Conservation (phyloP, 1,140 invertebrate species). For the Bemisia tabaci region DNA sequence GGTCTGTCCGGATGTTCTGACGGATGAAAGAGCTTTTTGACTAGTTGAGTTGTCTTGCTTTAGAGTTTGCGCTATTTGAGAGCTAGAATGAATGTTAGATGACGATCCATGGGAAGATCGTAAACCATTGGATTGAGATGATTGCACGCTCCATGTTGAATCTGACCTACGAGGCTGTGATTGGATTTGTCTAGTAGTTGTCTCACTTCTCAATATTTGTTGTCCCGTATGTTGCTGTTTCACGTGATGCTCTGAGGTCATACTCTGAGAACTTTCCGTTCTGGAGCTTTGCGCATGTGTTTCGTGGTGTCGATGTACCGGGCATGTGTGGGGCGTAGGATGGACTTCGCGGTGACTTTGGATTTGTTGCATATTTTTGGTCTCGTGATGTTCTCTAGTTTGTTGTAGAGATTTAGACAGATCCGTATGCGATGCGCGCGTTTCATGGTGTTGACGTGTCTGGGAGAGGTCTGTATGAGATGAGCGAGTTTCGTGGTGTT, state of each 20-base stretch:
- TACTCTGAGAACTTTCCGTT: not conserved
- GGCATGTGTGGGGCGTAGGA: not conserved
- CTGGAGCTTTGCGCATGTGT: not conserved
- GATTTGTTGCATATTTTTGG: not conserved
- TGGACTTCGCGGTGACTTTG: not conserved
- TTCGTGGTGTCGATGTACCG: not conserved
- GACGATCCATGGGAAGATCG: not conserved
- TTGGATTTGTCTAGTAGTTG: not conserved
- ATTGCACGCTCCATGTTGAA: not conserved
- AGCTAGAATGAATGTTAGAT: constrained; percentile 8
- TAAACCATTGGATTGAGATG: not conserved
- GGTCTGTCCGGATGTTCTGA: too few species aligned
- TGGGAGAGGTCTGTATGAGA: not conserved
- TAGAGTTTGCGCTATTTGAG: constrained; percentile 6
- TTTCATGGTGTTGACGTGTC: not conserved
- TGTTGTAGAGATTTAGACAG: not conserved
- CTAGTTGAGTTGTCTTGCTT: constrained; percentile 1
- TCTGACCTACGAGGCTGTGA: not conserved
- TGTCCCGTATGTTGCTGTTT: not conserved
- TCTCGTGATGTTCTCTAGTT: not conserved
- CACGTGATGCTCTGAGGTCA: not conserved
- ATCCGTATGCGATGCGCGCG: not conserved
- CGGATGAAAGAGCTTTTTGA: not conserved
- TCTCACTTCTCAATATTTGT: not conserved
- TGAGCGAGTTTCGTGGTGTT: not conserved